These are phyloP conservation scores for Ophraella communa DNA, from an alignment of 2,888 invertebrate genomes.

Conservation along the genomic window DNA sequence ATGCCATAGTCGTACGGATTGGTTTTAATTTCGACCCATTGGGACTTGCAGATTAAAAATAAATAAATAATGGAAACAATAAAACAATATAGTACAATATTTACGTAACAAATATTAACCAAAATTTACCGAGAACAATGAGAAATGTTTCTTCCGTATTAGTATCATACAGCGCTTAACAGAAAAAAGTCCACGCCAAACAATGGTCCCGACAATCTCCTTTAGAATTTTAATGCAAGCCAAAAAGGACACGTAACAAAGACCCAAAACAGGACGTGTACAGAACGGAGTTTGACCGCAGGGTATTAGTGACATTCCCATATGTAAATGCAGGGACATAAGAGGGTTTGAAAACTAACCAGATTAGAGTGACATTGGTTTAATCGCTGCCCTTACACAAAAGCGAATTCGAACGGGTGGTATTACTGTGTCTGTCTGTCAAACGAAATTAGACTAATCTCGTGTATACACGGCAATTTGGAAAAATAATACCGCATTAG, in stretches of 20 bases:
- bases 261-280: constrained; percentile 33
- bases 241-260: constrained; percentile 33
- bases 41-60: no score
- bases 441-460: constrained; percentile 34
- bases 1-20: no score
- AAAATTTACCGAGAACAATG: no score
- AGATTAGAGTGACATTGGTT: constrained; percentile 46
- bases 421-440: constrained; percentile 44
- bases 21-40: no score
- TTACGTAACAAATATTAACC: no score
- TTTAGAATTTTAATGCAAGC: constrained; percentile 34
- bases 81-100: no score
- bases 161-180: no score
- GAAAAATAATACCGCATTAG: constrained; percentile 14
- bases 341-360: constrained; percentile 41
- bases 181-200: no score
- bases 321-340: constrained; percentile 39
- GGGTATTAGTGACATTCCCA: constrained; percentile 33
- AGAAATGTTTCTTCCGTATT: no score
- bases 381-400: constrained; percentile 46
- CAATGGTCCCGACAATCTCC: constrained; percentile 30
- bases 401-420: constrained; percentile 42
- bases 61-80: no score
- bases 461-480: constrained; percentile 30
- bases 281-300: constrained; percentile 33